These are phyloP conservation scores for Vicugna pacos DNA, from an alignment of 2,113 vertebrate genomes.

Conservation along the genomic window DNA sequence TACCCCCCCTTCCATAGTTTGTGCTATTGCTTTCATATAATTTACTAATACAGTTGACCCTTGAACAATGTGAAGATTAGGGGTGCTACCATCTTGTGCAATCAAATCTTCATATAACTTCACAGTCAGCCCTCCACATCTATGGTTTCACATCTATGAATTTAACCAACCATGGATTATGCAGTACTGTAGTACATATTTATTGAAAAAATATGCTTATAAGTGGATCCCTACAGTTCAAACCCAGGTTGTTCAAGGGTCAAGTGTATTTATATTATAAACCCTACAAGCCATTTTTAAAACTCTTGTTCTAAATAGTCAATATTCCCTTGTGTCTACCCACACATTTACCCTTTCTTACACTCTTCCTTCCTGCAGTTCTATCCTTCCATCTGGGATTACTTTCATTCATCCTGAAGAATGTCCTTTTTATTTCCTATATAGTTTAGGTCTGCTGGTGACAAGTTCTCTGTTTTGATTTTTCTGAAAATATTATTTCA, in stretches of 20 bases:
- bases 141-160: too few species aligned
- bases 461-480: conserved; percentile 42
- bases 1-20: background rate
- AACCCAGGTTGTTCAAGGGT: background rate
- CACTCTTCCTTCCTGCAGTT: background rate
- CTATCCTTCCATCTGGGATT: background rate
- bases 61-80: background rate
- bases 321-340: background rate
- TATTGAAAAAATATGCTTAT: background rate
- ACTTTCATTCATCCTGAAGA: background rate
- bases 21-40: background rate
- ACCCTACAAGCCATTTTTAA: background rate
- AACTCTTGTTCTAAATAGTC: background rate
- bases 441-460: background rate
- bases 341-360: background rate
- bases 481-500: conserved; percentile 39
- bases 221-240: background rate
- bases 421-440: conserved; percentile 19
- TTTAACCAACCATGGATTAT: background rate
- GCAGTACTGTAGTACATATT: background rate
- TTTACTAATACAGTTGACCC: background rate
- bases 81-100: too few species aligned
- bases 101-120: background rate
- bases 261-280: background rate
- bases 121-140: background rate